These are phyloP conservation scores for Penelope pileata DNA, from an alignment of 2,113 vertebrate species.

Conservation along the genomic window DNA sequence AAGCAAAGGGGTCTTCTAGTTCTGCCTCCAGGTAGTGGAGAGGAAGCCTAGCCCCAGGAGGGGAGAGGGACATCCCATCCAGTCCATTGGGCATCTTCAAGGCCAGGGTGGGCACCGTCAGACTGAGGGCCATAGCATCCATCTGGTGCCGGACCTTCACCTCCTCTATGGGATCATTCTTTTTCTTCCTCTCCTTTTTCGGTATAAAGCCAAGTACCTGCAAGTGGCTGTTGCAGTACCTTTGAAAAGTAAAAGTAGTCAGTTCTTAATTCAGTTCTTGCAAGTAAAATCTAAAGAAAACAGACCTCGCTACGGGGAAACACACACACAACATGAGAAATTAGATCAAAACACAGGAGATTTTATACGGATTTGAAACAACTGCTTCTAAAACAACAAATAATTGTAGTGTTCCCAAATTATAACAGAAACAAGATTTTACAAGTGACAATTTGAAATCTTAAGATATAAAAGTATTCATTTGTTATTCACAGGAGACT, in stretches of 20 bases:
- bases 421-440: background rate
- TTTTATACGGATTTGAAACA: background rate
- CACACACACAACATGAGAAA: background rate
- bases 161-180: slow-evolving; percentile 94
- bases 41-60: slow-evolving; percentile 87
- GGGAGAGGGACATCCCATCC: slow-evolving; percentile 92
- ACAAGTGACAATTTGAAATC: background rate
- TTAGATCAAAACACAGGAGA: background rate
- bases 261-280: background rate
- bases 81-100: slow-evolving; percentile 95
- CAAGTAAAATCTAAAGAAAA: background rate
- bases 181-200: slow-evolving; percentile 99
- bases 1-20: slow-evolving; percentile 95
- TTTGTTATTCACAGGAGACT: background rate
- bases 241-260: slow-evolving; percentile 69
- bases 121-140: slow-evolving; percentile 94
- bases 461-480: background rate
- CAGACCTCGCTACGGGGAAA: background rate
- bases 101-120: slow-evolving; percentile 92
- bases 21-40: slow-evolving; percentile 90
- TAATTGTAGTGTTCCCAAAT: background rate
- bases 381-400: background rate
- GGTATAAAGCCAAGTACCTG: slow-evolving; percentile 99
- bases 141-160: slow-evolving; percentile 90
- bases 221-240: slow-evolving; percentile 99